These are phyloP conservation scores for Mesochorus sp. DNA, from an alignment of 2,888 invertebrate species.

Conservation along the genomic window DNA sequence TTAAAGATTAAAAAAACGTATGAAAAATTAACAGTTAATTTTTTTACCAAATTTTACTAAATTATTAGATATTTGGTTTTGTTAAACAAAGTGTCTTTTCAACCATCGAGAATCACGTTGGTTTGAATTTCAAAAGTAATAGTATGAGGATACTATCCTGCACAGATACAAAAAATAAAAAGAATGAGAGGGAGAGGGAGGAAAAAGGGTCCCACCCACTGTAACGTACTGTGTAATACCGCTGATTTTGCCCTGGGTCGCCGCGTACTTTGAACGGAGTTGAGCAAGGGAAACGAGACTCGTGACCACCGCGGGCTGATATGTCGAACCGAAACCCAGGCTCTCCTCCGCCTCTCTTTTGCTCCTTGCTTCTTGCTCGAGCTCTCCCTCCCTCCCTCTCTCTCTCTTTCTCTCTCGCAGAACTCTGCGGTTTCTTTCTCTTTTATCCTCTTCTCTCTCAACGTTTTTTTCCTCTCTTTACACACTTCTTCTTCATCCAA, in stretches of 20 bases:
- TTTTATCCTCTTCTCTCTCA: neutral
- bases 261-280: slow-evolving; percentile 59
- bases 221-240: slow-evolving; percentile 50
- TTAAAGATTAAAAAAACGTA: neutral
- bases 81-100: too few relatives aligned
- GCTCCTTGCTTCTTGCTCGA: slow-evolving; percentile 65
- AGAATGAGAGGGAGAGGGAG: slow-evolving; percentile 56
- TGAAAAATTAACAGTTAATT: neutral
- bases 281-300: slow-evolving; percentile 72
- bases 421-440: slow-evolving; percentile 65
- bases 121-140: slow-evolving; percentile 9
- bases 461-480: slow-evolving; percentile 9
- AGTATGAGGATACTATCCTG: slow-evolving; percentile 2
- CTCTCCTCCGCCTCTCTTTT: slow-evolving; percentile 71
- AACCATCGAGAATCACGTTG: too few relatives aligned
- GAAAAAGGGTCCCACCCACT: slow-evolving; percentile 79
- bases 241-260: slow-evolving; percentile 66
- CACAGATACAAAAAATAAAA: slow-evolving; percentile 44
- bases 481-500: slow-evolving; percentile 55
- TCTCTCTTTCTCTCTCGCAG: slow-evolving; percentile 39
- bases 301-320: slow-evolving; percentile 82
- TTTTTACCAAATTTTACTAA: too few relatives aligned
- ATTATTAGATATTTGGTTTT: too few relatives aligned
- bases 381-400: slow-evolving; percentile 66
- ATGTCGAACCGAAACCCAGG: slow-evolving; percentile 80